Evolutionary conservation across 2,797 vertebrate genomes (phyloP), one percentile per base, ranked within the genome.

Genomic region (Coranthus polyacanthus): DNA sequence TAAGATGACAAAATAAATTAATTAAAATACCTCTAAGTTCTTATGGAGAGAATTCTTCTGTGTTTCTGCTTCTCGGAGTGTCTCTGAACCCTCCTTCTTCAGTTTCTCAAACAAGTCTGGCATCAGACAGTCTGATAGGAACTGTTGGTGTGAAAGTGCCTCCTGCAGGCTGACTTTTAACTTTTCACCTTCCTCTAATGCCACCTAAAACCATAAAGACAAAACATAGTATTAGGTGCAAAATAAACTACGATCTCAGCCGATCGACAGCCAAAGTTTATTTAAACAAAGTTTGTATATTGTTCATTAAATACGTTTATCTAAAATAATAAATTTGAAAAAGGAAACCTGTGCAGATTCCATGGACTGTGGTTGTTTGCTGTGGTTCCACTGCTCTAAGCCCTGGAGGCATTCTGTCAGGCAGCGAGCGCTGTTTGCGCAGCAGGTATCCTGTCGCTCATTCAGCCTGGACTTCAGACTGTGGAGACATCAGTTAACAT

Each of bases 381-480:
- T 68, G 15, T 76, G 61, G 74, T 63, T 92, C 94, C 94, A 95
- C 3, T 81, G 86, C 62, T 91, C 89, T 47, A 94, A 73, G 5
- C 39, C 59, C 16, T 88, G 83, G 22, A 94, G 79, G 29, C 63
- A 57, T 12, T 88, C 84, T 29, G 68, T 84, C 68, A 93, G 66
- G 32, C 67, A 90, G 42, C 59, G 54, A 20, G 86, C 57, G 2
- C 88, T 72, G 60, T 85, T 86, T 13, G 84, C 44, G 9, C 80
- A 84, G 68, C 93, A 94, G 50, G 76, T 75, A 4, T 47, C 53
- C 73, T 88, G 83, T 38, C 64, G 86, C 39, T 94, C 88, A 5
- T 29, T 71, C 29, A 94, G 79, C 65, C 90, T 85, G 4, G 86
- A 86, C 42, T 78, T 86, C 3, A 94, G 52, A 67, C 94, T 95